Evolutionary conservation across 2,888 invertebrate species (phyloP).

Genomic region (Ophion obscuratus): DNA sequence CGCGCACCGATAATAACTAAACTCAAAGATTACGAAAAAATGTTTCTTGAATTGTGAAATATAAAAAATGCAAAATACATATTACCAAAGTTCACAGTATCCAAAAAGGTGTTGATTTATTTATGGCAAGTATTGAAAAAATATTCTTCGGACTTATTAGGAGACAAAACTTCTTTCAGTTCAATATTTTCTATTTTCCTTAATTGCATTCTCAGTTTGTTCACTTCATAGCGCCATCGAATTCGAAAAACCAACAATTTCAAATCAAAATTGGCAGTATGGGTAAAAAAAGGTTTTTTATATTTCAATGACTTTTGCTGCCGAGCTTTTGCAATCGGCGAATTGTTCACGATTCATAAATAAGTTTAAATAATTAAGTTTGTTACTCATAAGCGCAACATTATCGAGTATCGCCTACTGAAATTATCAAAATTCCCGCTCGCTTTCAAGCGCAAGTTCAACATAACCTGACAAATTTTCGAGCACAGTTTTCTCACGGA

Average conservation of each 20-base stretch:
- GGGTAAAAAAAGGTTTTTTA: not conserved
- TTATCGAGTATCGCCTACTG: not conserved
- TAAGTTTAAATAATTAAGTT: not conserved
- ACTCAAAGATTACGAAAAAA: too few species aligned
- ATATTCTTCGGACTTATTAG: not conserved
- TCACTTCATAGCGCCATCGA: too few species aligned
- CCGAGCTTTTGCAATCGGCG: not conserved
- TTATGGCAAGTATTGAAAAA: not conserved
- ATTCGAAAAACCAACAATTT: too few species aligned
- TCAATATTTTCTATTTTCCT: not conserved
- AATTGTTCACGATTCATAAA: not conserved
- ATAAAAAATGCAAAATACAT: not conserved
- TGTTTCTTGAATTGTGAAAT: too few species aligned
- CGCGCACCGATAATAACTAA: not conserved
- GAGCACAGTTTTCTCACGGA: not conserved
- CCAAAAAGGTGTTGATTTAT: not conserved
- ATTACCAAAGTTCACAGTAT: not conserved
- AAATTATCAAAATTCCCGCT: slow-evolving; percentile 12
- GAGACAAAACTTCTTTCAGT: too few species aligned
- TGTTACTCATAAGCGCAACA: not conserved
- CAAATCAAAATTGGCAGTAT: too few species aligned
- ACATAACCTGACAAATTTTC: not conserved
- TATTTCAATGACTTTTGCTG: not conserved
- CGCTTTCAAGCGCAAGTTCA: not conserved
- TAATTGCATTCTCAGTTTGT: too few species aligned